Evolutionary conservation across 1,140 invertebrate genomes (phyloP), one percentile per base, ranked within the genome.

Genomic region (Lordiphosa mommai): DNA sequence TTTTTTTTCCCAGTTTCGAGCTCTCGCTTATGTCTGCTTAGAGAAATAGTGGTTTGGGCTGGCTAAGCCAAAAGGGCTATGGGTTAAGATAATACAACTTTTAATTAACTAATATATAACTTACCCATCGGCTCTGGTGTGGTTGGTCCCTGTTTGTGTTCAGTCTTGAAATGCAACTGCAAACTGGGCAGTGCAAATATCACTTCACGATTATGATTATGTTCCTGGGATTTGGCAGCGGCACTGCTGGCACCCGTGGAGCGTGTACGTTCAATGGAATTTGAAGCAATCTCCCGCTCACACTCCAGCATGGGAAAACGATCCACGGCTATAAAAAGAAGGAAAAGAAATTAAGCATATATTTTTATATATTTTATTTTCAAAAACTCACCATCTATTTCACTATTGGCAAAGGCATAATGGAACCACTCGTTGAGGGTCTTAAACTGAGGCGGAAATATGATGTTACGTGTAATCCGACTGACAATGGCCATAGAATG

Each of bases 361-460:
- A 4, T 7, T 6, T 36, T 13, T 8, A 3, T 12, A 7, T 16
- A 12, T 4, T 27, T 20, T 4, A 10, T 5, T 1, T 9, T 4
- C 14, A n/a, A 10, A 14, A 55, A 80, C 84, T 90, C 91, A 97
- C 96, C 96, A 91, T 98, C 97, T 44, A 98, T 95, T 90, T 98
- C 96, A 88, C 95, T 96, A 63, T 94, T 96, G 13, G 96, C 94
- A 89, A 99, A 98, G 0, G 97, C 96, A 90, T 99, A 99, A 72
- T 96, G 94, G 90, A 99, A 99, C 97, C 98, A 99, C 89, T 99
- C 97, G 70, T 96, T 94, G 6, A 98, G 90, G 12, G 95, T 95
- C 88, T 96, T 96, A 89, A 98, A 98, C 89, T 98, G 97, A 16
- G 97, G 97, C 40, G 97, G 97, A 89, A 98, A 98, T 13, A 98